phyloP scores from a whole-genome alignment of 2,888 invertebrate species.

The Plebejus melissa region DNA sequence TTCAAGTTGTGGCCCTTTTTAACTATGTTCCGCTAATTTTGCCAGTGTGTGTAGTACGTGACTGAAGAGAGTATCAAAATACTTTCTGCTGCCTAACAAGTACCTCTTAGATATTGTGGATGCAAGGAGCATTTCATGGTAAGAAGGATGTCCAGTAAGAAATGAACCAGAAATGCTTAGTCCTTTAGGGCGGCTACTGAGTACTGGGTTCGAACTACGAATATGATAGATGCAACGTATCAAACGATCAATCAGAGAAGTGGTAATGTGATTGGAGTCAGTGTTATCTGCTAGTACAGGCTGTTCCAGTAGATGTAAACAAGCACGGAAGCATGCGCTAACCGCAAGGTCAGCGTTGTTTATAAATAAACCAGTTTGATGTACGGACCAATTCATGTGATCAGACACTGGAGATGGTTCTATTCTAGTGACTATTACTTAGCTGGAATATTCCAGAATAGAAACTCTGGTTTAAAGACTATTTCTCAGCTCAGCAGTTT shows the following conservation, averaged over 20 bases:
- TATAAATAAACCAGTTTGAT: slow-evolving; percentile 30
- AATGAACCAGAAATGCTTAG: no score
- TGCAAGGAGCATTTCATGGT: no score
- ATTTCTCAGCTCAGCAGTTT: neutral
- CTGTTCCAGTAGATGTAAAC: neutral
- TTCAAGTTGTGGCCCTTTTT: no score
- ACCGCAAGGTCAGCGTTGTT: slow-evolving; percentile 32
- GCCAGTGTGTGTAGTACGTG: no score
- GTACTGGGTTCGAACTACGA: neutral
- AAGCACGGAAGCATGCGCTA: slow-evolving; percentile 21
- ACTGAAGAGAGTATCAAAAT: no score
- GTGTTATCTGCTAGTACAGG: neutral
- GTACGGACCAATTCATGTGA: slow-evolving; percentile 17
- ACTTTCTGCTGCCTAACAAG: no score
- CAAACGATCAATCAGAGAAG: neutral
- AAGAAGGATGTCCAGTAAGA: no score
- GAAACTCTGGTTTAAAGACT: neutral
- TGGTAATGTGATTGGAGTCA: neutral
- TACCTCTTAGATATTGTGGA: no score
- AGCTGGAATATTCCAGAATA: neutral
- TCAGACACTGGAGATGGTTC: neutral
- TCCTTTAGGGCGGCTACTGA: no score
- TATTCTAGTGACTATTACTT: neutral
- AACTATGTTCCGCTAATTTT: no score
- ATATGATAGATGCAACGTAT: neutral